Conservation (phyloP, 2,888 invertebrate species). For the Leptinotarsa peninsularis region DNA sequence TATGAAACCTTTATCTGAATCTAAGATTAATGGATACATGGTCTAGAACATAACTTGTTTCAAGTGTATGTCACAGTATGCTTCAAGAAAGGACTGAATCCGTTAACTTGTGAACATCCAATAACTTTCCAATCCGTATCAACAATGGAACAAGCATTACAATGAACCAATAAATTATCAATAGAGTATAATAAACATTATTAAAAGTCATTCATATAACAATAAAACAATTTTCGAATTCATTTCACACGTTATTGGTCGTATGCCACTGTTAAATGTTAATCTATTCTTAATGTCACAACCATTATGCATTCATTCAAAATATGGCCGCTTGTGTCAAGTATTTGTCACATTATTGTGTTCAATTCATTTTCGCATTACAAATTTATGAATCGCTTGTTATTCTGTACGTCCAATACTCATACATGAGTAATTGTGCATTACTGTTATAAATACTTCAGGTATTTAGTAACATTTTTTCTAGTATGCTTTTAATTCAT, state of each 20-base stretch:
- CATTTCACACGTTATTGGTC: conserved; percentile 35
- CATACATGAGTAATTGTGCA: neutral
- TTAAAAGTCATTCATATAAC: conserved; percentile 30
- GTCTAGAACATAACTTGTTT: too few species aligned
- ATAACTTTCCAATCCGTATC: conserved; percentile 5
- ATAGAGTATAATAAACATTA: conserved; percentile 23
- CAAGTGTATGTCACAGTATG: too few species aligned
- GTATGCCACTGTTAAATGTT: conserved; percentile 38
- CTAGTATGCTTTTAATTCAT: too few species aligned
- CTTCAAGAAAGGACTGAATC: neutral
- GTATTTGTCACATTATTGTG: conserved; percentile 42
- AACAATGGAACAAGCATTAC: neutral
- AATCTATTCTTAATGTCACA: conserved; percentile 45
- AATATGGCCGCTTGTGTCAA: conserved; percentile 41
- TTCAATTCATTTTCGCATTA: conserved; percentile 16
- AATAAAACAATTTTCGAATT: conserved; percentile 41
- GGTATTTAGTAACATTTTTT: too few species aligned
- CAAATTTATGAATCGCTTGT: conserved; percentile 19
- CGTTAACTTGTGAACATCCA: neutral
- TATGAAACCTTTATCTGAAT: too few species aligned
- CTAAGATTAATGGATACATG: too few species aligned
- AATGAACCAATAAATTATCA: conserved; percentile 3
- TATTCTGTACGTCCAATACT: conserved; percentile 13
- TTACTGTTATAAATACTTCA: too few species aligned
- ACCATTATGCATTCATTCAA: conserved; percentile 39